Conservation (phyloP, 2,797 vertebrate species). For the Sardinella longiceps region DNA sequence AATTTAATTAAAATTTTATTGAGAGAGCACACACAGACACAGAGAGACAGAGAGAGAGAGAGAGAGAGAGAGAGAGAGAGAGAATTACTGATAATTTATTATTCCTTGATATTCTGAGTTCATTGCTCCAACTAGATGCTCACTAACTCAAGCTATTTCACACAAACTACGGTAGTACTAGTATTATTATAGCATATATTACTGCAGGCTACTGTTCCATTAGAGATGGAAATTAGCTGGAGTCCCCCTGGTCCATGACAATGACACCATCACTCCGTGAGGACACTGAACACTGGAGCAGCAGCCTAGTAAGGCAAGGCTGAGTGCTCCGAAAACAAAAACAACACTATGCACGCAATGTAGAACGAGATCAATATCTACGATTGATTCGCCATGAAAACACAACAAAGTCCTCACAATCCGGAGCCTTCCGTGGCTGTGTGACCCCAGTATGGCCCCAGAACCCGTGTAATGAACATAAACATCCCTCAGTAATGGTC, state of each 20-base stretch:
- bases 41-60: background rate
- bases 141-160: background rate
- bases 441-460: background rate
- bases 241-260: background rate
- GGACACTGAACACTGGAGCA: background rate
- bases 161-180: background rate
- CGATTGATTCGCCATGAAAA: background rate
- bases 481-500: background rate
- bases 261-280: background rate
- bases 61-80: no score
- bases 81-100: no score
- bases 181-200: background rate
- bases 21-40: no score
- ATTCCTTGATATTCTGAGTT: background rate
- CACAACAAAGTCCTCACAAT: background rate
- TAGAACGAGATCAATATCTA: background rate
- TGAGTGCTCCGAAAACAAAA: background rate
- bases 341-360: conserved; percentile 10
- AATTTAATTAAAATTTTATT: no score
- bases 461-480: conserved; percentile 21
- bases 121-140: background rate
- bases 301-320: background rate
- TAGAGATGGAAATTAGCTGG: no score
- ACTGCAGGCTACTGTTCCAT: background rate
- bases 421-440: background rate